Evolutionary conservation across 2,797 vertebrate genomes (phyloP).

Genomic region (Gobionotothen gibberifrons): DNA sequence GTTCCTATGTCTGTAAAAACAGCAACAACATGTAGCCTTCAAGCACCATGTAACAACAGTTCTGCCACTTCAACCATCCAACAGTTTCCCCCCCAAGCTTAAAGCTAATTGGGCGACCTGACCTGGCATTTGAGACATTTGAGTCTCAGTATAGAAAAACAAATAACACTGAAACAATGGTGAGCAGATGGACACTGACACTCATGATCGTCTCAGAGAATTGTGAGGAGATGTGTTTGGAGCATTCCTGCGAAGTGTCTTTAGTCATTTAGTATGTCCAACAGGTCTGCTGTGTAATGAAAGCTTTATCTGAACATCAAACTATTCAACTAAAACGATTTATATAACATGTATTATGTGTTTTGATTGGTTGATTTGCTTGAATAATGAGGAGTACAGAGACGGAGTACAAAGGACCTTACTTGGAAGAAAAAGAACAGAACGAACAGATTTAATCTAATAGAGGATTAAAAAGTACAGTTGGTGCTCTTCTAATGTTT

Average conservation of each 20-base stretch:
- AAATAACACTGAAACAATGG: slow-evolving; percentile 39
- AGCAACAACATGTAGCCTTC: slow-evolving; percentile 84
- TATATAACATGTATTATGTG: background rate
- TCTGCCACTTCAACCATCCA: slow-evolving; percentile 56
- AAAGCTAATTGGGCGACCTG: slow-evolving; percentile 39
- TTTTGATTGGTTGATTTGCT: slow-evolving; percentile 6
- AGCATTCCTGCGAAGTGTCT: background rate
- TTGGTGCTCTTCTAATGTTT: background rate
- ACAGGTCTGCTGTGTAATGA: slow-evolving; percentile 1
- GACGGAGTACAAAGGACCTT: background rate
- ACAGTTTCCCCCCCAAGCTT: slow-evolving; percentile 48
- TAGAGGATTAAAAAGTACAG: background rate
- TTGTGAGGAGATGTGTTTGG: slow-evolving; percentile 3
- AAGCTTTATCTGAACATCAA: background rate
- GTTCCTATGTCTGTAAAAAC: slow-evolving; percentile 99
- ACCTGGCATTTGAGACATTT: slow-evolving; percentile 44
- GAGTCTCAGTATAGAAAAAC: slow-evolving; percentile 35
- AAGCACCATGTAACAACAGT: slow-evolving; percentile 82
- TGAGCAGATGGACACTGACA: slow-evolving; percentile 39
- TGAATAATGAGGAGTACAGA: background rate
- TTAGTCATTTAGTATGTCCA: background rate
- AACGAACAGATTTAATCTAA: background rate
- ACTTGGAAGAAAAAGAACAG: background rate
- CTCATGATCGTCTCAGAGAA: slow-evolving; percentile 14
- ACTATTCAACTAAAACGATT: background rate